Evolutionary conservation across 2,888 invertebrate genomes (phyloP).

Genomic region (Euphydryas editha): DNA sequence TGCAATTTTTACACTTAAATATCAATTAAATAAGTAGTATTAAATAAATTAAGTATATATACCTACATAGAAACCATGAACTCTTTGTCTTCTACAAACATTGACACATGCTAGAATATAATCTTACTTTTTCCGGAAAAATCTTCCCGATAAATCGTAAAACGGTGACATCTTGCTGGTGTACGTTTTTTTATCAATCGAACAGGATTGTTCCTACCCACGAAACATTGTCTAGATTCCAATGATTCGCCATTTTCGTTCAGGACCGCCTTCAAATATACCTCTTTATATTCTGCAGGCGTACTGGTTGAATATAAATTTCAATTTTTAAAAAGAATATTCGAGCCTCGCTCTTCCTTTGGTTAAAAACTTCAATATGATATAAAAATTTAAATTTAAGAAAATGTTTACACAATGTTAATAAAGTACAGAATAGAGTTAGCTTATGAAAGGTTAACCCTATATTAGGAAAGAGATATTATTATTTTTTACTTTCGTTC

Average conservation of each 20-base stretch:
- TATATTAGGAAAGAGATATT: too few species aligned
- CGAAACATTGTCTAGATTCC: conserved; percentile 49
- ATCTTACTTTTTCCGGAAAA: neutral
- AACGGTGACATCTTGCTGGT: conserved; percentile 21
- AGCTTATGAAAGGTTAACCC: too few species aligned
- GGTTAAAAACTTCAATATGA: neutral
- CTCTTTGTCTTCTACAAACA: neutral
- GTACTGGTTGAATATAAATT: conserved; percentile 43
- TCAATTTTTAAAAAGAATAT: conserved; percentile 45
- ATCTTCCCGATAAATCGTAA: neutral
- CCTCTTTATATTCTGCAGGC: conserved; percentile 53
- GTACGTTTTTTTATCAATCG: conserved; percentile 24
- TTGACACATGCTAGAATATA: neutral
- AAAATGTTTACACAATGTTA: too few species aligned
- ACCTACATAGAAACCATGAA: too few species aligned
- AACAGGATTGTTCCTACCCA: conserved; percentile 45
- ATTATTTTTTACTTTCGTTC: too few species aligned
- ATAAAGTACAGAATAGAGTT: too few species aligned
- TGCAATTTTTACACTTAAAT: too few species aligned
- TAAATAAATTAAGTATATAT: too few species aligned
- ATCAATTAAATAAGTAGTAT: too few species aligned
- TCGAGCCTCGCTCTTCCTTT: conserved; percentile 3
- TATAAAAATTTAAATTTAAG: neutral
- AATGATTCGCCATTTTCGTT: conserved; percentile 66
- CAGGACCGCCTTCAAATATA: conserved; percentile 58